Percentiles rank a stretch among this genome's conserved stretches.
Evolutionary conservation across 2,113 vertebrate genomes (phyloP).

Genomic region (Ursus arctos): DNA sequence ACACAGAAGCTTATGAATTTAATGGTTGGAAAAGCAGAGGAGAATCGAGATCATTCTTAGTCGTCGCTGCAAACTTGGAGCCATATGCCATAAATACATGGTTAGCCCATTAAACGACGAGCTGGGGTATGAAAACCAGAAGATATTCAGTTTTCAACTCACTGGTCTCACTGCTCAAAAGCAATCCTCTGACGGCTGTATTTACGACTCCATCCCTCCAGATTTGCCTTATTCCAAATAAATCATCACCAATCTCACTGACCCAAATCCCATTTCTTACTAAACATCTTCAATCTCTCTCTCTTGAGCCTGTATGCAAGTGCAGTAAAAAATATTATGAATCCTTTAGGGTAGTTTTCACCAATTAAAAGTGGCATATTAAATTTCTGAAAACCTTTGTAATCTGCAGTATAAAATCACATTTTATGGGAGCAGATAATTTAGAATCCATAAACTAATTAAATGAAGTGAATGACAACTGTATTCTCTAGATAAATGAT

Average conservation of each 20-base stretch:
- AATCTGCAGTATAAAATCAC: constrained; percentile 90
- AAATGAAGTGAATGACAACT: constrained; percentile 90
- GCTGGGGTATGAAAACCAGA: constrained; percentile 75
- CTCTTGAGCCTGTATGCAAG: constrained; percentile 75
- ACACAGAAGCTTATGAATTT: constrained; percentile 75
- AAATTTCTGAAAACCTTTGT: constrained; percentile 88
- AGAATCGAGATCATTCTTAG: constrained; percentile 76
- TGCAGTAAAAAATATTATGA: constrained; percentile 83
- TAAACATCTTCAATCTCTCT: constrained; percentile 80
- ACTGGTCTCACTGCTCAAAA: constrained; percentile 68
- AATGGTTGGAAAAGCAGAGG: constrained; percentile 76
- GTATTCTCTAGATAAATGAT: constrained; percentile 87
- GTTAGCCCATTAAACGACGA: constrained; percentile 77
- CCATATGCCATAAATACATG: constrained; percentile 64
- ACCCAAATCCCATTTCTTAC: constrained; percentile 87
- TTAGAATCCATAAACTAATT: constrained; percentile 90
- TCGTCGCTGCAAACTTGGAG: constrained; percentile 63
- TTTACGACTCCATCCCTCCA: constrained; percentile 76
- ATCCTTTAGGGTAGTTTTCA: constrained; percentile 87
- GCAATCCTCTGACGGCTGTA: constrained; percentile 70
- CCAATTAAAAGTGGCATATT: constrained; percentile 90
- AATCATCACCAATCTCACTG: constrained; percentile 83
- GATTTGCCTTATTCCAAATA: constrained; percentile 82
- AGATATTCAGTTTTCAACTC: constrained; percentile 73
- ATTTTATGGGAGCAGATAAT: constrained; percentile 90